phyloP scores from a whole-genome alignment of 2,113 vertebrate genomes.

The Acrocephalus kingi region DNA sequence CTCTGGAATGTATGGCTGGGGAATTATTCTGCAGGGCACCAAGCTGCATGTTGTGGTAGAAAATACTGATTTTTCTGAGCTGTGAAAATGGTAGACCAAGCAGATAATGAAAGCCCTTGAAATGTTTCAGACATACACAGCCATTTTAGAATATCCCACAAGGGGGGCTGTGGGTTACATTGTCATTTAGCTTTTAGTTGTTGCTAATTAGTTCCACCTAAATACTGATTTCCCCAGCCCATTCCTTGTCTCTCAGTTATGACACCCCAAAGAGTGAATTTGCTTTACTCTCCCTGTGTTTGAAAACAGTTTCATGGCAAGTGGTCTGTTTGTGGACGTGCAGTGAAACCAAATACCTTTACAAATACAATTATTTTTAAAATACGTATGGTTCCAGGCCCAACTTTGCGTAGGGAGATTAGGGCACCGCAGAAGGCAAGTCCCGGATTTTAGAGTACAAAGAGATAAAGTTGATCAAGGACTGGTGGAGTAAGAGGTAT shows the following conservation, averaged over 20 bases:
- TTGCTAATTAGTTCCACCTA: conserved; percentile 49
- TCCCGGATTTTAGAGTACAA: neutral
- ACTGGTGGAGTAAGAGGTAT: neutral
- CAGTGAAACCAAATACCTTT: neutral
- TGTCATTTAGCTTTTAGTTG: conserved; percentile 34
- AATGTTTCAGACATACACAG: neutral
- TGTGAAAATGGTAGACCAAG: neutral
- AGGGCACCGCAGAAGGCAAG: neutral
- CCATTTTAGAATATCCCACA: conserved; percentile 58
- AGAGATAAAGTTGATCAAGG: neutral
- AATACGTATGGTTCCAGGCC: neutral
- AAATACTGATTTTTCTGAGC: conserved; percentile 34
- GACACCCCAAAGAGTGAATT: neutral
- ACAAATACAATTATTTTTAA: neutral
- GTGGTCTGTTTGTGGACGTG: neutral
- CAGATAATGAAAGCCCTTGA: conserved; percentile 41
- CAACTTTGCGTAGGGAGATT: neutral
- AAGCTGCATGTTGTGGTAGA: neutral
- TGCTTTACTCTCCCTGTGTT: neutral
- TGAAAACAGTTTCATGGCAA: neutral
- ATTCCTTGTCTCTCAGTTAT: neutral
- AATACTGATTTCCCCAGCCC: conserved; percentile 23
- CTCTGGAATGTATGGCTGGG: neutral
- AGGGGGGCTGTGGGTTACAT: conserved; percentile 33
- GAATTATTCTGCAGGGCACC: neutral